Evolutionary conservation across 2,113 vertebrate genomes (phyloP), one percentile per base, ranked within the genome.

Genomic region (Ictidomys tridecemlineatus): DNA sequence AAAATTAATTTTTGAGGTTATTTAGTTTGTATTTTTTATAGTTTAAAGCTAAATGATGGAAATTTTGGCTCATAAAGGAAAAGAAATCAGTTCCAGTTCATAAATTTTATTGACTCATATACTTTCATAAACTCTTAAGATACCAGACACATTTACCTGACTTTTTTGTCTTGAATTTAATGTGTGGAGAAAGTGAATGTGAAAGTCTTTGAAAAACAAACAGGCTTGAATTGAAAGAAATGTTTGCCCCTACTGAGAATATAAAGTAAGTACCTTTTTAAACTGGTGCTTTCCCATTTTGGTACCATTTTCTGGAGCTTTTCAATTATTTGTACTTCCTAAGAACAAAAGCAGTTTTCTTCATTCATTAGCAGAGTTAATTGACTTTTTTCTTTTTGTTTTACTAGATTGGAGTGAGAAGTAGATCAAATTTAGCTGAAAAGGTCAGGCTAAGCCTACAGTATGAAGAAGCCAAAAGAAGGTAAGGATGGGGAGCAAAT

Each of bases 401-500:
- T 72, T 45, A 77, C 73, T 79, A 99, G 99, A 96, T 98, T 16
- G 99, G 98, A 96, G 78, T 97, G 85, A 98, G 98, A 97, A 98
- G 96, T 78, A 98, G 98, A 98, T 98, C 98, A n/a, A 99, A 98
- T 90, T 97, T 99, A 97, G 99, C 99, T 65, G 99, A 99, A 97
- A 99, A 98, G 97, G 99, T 99, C 98, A 98, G 99, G 70, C 98
- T 99, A 63, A 99, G 99, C 67, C 99, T 99, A 37, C 99, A 98
- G 61, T 99, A 99, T 24, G 99, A 99, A 97, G 99, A 99, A 97
- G 99, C 99, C 90, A 99, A 99, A 94, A 98, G 99, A 97, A 99
- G 99, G 99, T 99, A 98, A 96, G 80, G 5, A 16, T 0, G 0
- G 93, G 61, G 17, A 4, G 56, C 56, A 14, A 76, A 82, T 20